Evolutionary conservation across 2,888 invertebrate genomes (phyloP), one percentile per base, ranked within the genome.

Genomic region (Ptychoptera albimana): DNA sequence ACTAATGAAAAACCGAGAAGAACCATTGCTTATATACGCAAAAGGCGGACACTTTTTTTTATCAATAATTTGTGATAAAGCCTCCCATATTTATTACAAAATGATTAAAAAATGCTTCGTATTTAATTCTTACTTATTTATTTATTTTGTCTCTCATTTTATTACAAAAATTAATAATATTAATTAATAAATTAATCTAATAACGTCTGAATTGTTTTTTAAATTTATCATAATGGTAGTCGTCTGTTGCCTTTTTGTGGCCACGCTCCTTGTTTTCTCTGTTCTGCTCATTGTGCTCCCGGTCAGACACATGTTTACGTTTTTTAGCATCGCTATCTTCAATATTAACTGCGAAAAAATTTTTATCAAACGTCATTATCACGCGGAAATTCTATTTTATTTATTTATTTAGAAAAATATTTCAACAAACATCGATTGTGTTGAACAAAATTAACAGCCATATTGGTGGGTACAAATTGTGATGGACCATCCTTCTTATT

Each of bases 401-500:
- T 30, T 31, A 7, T 31, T 30, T 39, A n/a, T 34, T 34, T 8
- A n/a, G 8, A 7, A 34, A 34, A 34, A 7, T 34, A 34, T 4
- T n/a, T 11, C 8, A 41, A 67, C 76, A 73, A 70, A 86, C 86
- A 94, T 74, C 93, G 74, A 65, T 93, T 93, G 60, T 96, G 94
- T 57, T 96, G 94, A 34, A 92, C 91, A 71, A 96, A 97, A 68
- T 96, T 96, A 1, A 94, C 94, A 10, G 96, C 94, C 85, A 96
- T 91, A 61, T 97, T 96, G 12, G 91, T 91, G 0, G 96, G 96
- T 0, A 96, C 94, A 73, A 96, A 94, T 53, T 87, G 88, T 1
- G 93, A 89, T 0, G 91, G 89, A 0, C 82, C 83, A 64, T 93
- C 91, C 58, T 89, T 91, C 63, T 91, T 91, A 55, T 84, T 86